phyloP scores from a whole-genome alignment of 2,113 vertebrate species.

The Muscicapa adusta region DNA sequence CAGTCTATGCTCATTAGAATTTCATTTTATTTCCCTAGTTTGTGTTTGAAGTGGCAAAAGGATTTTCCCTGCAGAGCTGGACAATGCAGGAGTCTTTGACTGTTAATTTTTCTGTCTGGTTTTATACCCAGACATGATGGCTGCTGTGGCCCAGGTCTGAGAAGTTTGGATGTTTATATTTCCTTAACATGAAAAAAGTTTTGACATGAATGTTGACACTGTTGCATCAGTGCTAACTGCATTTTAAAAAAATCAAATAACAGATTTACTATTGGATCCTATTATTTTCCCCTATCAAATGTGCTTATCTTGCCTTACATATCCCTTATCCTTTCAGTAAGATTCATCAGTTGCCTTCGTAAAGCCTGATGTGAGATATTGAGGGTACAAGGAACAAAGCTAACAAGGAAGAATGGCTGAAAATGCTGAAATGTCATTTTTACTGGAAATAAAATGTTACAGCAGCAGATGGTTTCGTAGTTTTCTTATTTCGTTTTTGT shows the following conservation, averaged over 20 bases:
- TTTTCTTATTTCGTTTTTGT: neutral
- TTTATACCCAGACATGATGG: rapidly evolving
- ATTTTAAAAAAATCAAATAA: neutral
- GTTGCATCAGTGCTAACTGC: neutral
- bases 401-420: neutral
- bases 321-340: neutral
- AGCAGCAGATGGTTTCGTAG: neutral
- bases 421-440: neutral
- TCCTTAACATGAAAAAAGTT: neutral
- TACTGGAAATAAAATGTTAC: neutral
- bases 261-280: neutral
- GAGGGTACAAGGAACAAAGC: neutral
- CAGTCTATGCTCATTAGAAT: neutral
- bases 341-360: neutral
- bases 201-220: neutral
- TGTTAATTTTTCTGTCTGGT: neutral
- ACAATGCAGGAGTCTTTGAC: neutral
- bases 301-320: neutral
- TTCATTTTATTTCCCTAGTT: neutral
- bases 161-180: neutral
- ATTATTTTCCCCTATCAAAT: neutral
- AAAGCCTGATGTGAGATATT: neutral
- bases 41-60: neutral
- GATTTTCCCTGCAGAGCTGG: neutral
- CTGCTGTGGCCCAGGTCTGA: neutral